These are phyloP conservation scores for Agriopis leucophaearia DNA, from an alignment of 2,888 invertebrate species.

Conservation along the genomic window DNA sequence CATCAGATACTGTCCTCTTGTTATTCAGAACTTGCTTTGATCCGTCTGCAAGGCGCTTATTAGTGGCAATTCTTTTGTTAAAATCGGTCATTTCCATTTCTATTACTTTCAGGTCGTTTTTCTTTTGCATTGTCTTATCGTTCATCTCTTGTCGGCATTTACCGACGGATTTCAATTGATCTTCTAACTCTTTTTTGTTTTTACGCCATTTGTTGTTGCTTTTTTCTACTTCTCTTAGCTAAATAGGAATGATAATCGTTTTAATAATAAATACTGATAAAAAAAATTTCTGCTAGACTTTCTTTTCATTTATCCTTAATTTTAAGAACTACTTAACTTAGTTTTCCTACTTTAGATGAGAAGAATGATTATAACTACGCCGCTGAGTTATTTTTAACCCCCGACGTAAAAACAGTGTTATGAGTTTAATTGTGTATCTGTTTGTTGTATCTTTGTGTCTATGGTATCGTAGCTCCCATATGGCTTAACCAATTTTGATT, in stretches of 20 bases:
- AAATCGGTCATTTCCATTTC: conserved; percentile 64
- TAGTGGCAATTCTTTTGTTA: conserved; percentile 61
- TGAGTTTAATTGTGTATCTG: no score
- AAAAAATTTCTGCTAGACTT: no score
- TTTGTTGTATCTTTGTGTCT: no score
- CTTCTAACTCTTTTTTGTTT: conserved; percentile 71
- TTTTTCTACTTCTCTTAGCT: conserved; percentile 68
- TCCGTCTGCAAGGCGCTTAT: conserved; percentile 57
- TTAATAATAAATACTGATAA: background rate
- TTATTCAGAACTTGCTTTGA: conserved; percentile 52
- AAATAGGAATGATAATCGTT: conserved; percentile 17
- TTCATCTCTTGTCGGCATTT: conserved; percentile 64
- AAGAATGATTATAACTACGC: no score
- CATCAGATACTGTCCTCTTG: conserved; percentile 66
- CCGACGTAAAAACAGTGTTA: no score
- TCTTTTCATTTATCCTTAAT: no score
- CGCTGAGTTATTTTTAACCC: no score
- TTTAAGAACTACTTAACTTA: no score
- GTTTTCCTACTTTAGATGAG: no score
- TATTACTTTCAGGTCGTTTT: conserved; percentile 66
- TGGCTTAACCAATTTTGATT: no score
- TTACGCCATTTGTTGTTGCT: conserved; percentile 72
- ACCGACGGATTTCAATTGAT: conserved; percentile 59
- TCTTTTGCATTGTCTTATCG: conserved; percentile 66
- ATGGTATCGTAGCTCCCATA: no score